Evolutionary conservation across 2,113 vertebrate genomes (phyloP).

Genomic region (Pipra filicauda): DNA sequence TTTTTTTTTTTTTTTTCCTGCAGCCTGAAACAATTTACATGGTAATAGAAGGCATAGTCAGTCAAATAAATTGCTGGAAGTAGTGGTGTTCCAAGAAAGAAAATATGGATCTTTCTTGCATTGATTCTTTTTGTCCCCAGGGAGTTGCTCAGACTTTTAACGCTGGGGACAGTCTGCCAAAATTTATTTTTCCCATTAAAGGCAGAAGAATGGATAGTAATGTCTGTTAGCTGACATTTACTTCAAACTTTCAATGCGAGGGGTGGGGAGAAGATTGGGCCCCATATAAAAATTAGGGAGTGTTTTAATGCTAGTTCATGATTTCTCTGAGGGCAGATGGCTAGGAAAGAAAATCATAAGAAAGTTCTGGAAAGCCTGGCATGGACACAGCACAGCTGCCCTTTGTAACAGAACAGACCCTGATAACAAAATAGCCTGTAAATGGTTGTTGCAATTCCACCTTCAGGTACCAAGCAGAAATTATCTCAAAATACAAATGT

Average conservation of each 20-base stretch:
- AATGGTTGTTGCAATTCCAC: neutral
- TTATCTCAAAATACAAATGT: neutral
- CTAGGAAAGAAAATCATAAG: neutral
- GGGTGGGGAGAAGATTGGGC: neutral
- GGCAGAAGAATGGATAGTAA: neutral
- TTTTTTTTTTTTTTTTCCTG: conserved; percentile 49
- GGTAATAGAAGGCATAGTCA: conserved; percentile 77
- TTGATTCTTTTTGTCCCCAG: conserved; percentile 66
- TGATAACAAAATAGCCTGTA: neutral
- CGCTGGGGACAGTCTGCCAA: conserved; percentile 48
- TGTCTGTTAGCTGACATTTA: conserved; percentile 23
- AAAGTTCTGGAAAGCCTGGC: neutral
- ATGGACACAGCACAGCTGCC: neutral
- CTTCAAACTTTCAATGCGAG: neutral
- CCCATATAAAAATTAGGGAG: neutral
- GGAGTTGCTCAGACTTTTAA: conserved; percentile 66
- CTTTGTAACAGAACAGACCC: neutral
- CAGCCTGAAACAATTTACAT: conserved; percentile 81
- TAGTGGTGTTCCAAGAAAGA: conserved; percentile 63
- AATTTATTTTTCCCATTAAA: conserved; percentile 69
- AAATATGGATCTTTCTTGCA: conserved; percentile 60
- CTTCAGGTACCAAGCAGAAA: neutral
- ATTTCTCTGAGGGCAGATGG: neutral
- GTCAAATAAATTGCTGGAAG: conserved; percentile 79
- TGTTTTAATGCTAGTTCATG: neutral